phyloP scores from a whole-genome alignment of 2,113 vertebrate genomes.

The Eidolon helvum region DNA sequence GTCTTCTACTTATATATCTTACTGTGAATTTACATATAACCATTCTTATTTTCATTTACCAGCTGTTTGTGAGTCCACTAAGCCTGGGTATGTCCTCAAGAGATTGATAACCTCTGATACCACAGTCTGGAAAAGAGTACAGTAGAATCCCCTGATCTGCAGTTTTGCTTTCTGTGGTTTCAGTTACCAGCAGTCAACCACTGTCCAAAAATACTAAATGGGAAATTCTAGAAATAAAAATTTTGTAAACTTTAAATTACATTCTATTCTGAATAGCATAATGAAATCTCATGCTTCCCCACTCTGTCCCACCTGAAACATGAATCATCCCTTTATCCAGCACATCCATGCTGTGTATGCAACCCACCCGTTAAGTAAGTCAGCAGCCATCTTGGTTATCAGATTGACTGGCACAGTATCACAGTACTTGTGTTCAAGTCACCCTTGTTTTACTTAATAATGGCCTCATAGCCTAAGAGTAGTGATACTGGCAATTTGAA shows the following conservation, averaged over 20 bases:
- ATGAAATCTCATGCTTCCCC: not conserved
- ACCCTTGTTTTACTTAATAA: not conserved
- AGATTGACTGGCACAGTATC: not conserved
- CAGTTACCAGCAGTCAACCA: not conserved
- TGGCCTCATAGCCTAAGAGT: not conserved
- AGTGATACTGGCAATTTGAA: not conserved
- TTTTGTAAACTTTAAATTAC: not conserved
- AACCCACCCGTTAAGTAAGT: not conserved
- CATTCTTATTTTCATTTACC: constrained; percentile 15
- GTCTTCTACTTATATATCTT: not conserved
- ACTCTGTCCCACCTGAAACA: not conserved
- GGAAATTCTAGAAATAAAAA: not conserved
- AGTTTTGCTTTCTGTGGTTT: not conserved
- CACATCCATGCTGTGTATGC: not conserved
- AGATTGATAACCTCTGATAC: not conserved
- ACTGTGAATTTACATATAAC: not conserved
- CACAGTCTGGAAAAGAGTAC: not conserved
- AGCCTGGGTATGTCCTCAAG: not conserved
- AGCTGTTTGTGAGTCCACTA: not conserved
- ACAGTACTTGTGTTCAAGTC: not conserved
- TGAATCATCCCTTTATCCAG: not conserved
- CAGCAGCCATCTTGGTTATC: not conserved
- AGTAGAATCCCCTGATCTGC: not conserved
- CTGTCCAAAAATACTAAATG: not conserved
- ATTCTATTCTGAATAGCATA: not conserved